These are phyloP conservation scores for Aphrophora alni DNA, from an alignment of 2,888 invertebrate species.

Conservation along the genomic window DNA sequence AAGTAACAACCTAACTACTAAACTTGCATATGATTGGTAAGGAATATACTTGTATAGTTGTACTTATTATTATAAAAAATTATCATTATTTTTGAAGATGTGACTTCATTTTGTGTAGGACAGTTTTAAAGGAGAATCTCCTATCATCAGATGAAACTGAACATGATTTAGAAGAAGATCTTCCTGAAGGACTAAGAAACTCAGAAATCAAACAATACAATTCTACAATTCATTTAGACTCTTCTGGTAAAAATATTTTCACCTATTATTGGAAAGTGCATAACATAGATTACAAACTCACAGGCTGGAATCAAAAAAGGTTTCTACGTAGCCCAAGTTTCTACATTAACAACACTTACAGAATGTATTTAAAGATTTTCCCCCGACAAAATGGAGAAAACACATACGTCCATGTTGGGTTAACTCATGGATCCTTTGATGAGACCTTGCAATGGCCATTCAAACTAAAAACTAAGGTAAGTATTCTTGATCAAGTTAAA, in stretches of 20 bases:
- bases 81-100: too few species aligned
- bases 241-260: conserved; percentile 50
- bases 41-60: too few species aligned
- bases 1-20: too few species aligned
- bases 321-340: conserved; percentile 55
- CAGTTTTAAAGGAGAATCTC: neutral
- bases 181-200: conserved; percentile 47
- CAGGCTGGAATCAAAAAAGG: conserved; percentile 53
- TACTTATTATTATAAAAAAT: too few species aligned
- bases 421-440: conserved; percentile 55
- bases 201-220: conserved; percentile 54
- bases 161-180: neutral
- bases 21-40: too few species aligned
- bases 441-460: conserved; percentile 55
- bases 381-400: conserved; percentile 53
- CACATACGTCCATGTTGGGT: conserved; percentile 55
- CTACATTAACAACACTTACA: conserved; percentile 54
- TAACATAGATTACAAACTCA: conserved; percentile 54
- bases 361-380: conserved; percentile 55
- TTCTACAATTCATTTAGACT: conserved; percentile 53
- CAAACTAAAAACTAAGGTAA: conserved; percentile 53
- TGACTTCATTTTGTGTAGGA: neutral
- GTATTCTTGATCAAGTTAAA: conserved; percentile 51
- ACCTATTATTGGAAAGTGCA: conserved; percentile 56
- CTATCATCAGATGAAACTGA: neutral